Conservation (phyloP, 2,113 vertebrate species). For the Bufo gargarizans region DNA sequence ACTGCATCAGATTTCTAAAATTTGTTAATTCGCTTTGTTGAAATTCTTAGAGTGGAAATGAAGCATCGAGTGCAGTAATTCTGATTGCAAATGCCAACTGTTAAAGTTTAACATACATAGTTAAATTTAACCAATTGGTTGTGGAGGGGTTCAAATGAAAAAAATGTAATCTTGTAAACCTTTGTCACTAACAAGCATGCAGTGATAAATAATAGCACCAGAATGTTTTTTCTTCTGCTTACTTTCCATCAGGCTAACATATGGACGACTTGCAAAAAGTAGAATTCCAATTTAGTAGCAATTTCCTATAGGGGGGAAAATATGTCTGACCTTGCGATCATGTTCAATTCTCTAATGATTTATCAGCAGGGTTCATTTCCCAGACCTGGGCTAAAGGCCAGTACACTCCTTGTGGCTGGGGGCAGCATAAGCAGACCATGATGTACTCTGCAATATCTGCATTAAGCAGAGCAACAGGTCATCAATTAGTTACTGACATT, state of each 20-base stretch:
- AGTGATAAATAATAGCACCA: not conserved
- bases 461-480: constrained; percentile 65
- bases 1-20: too few relatives aligned
- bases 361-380: constrained; percentile 72
- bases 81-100: not conserved
- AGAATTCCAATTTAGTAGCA: constrained; percentile 67
- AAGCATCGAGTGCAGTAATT: not conserved
- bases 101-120: not conserved
- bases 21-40: not conserved
- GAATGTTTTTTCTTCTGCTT: not conserved
- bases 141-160: not conserved
- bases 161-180: not conserved
- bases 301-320: constrained; percentile 61
- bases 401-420: constrained; percentile 62
- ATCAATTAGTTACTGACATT: constrained; percentile 65
- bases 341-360: constrained; percentile 69
- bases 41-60: not conserved
- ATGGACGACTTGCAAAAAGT: constrained; percentile 65
- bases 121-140: not conserved
- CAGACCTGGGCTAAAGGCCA: constrained; percentile 72
- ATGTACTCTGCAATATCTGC: constrained; percentile 66
- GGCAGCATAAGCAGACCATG: constrained; percentile 58
- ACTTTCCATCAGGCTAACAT: constrained; percentile 49
- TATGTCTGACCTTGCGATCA: constrained; percentile 58
- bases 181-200: not conserved